These are phyloP conservation scores for Ceratosolen fusciceps DNA, from an alignment of 1,140 invertebrate genomes.

Conservation along the genomic window DNA sequence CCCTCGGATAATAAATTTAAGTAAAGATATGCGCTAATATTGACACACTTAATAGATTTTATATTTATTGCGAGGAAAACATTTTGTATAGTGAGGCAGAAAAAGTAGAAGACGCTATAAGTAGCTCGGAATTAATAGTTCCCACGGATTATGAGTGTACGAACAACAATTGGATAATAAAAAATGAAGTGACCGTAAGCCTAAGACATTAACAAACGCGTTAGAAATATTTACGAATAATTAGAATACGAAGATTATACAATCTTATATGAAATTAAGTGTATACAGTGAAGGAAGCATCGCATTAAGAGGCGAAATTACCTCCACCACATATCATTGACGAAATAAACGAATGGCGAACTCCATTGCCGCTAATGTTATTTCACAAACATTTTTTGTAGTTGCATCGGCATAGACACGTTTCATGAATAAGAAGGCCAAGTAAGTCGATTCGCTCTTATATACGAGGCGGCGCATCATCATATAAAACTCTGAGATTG, in stretches of 20 bases:
- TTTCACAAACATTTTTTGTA: conserved; percentile 29
- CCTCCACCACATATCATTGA: conserved; percentile 22
- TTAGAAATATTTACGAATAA: conserved; percentile 4
- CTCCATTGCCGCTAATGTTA: conserved; percentile 18
- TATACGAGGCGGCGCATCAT: neutral
- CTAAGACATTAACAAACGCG: neutral
- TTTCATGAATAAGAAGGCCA: neutral
- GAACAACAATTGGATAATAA: no score
- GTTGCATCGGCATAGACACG: conserved; percentile 21
- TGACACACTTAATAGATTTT: neutral
- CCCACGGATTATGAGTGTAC: no score
- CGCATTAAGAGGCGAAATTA: conserved; percentile 28
- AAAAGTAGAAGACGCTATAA: no score
- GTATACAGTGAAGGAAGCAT: neutral
- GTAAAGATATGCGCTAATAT: neutral
- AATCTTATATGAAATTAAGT: conserved; percentile 18
- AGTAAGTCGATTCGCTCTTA: neutral
- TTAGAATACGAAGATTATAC: neutral
- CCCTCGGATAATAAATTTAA: neutral
- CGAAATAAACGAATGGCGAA: conserved; percentile 36
- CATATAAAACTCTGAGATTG: conserved; percentile 23
- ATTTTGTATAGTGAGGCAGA: no score
- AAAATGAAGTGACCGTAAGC: no score
- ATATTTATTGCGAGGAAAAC: no score
- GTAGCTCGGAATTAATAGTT: no score